Evolutionary conservation across 2,113 vertebrate species (phyloP).

Genomic region (Rhinoderma darwinii): DNA sequence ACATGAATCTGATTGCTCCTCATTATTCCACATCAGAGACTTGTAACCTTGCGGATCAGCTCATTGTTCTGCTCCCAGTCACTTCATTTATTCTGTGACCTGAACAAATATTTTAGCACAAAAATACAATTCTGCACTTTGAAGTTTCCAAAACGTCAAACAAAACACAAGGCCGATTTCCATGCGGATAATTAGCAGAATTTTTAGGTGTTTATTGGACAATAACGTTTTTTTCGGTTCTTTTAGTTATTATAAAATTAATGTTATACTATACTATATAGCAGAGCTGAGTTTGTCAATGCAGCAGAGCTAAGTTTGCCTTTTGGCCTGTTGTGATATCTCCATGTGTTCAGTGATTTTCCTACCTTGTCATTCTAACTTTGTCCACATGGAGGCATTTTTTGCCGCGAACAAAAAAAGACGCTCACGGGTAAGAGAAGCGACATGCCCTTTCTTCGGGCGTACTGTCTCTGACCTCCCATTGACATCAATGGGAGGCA

Average conservation of each 20-base stretch:
- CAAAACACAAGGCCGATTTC: not conserved
- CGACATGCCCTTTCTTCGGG: no score
- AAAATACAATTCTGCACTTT: constrained; percentile 28
- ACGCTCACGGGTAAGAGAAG: no score
- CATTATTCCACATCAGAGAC: constrained; percentile 53
- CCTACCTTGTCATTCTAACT: no score
- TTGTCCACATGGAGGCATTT: no score
- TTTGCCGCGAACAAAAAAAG: no score
- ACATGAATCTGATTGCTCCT: constrained; percentile 55
- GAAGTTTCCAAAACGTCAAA: constrained; percentile 38
- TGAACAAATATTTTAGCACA: constrained; percentile 24
- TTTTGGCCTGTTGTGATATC: no score
- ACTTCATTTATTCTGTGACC: constrained; percentile 7
- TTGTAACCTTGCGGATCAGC: constrained; percentile 19
- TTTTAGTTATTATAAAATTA: not conserved
- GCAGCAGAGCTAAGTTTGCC: not conserved
- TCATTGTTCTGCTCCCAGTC: constrained; percentile 29
- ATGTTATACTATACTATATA: no score
- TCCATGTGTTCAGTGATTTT: no score
- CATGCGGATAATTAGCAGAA: not conserved
- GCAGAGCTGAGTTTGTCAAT: not conserved
- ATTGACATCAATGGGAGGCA: no score
- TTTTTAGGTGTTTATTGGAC: not conserved
- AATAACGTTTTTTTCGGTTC: not conserved
- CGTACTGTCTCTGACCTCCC: no score